phyloP scores from a whole-genome alignment of 2,113 vertebrate genomes.

The Thunnus maccoyii region DNA sequence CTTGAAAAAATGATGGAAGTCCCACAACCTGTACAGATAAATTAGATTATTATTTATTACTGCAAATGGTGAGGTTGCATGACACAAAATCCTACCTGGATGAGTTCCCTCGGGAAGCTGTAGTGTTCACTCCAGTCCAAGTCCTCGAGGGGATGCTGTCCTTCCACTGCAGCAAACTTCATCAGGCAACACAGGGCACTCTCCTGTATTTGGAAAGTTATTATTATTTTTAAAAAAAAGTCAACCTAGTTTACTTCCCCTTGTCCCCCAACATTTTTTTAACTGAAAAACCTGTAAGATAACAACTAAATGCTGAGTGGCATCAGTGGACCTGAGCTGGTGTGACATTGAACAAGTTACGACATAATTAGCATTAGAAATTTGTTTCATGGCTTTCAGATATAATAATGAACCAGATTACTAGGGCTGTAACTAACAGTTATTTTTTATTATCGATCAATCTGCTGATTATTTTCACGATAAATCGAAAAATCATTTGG shows the following conservation, averaged over 20 bases:
- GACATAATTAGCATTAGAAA: too few species aligned
- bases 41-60: neutral
- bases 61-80: neutral
- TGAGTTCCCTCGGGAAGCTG: constrained; percentile 88
- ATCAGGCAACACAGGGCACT: constrained; percentile 88
- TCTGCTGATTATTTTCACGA: too few species aligned
- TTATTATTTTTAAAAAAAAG: neutral
- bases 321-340: neutral
- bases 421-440: too few species aligned
- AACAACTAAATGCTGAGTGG: too few species aligned
- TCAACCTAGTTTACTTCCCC: too few species aligned
- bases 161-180: constrained; percentile 91
- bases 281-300: too few species aligned
- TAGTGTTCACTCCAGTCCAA: constrained; percentile 89
- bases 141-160: constrained; percentile 85
- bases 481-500: too few species aligned
- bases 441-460: too few species aligned
- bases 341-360: neutral
- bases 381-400: too few species aligned
- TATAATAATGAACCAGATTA: too few species aligned
- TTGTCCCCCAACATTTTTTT: too few species aligned
- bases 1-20: neutral
- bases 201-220: constrained; percentile 82
- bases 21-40: neutral
- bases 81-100: constrained; percentile 83